Percentiles rank a stretch among this genome's conserved stretches.
Evolutionary conservation across 1,140 invertebrate species (phyloP).

Genomic region (Dufourea novaeangliae): DNA sequence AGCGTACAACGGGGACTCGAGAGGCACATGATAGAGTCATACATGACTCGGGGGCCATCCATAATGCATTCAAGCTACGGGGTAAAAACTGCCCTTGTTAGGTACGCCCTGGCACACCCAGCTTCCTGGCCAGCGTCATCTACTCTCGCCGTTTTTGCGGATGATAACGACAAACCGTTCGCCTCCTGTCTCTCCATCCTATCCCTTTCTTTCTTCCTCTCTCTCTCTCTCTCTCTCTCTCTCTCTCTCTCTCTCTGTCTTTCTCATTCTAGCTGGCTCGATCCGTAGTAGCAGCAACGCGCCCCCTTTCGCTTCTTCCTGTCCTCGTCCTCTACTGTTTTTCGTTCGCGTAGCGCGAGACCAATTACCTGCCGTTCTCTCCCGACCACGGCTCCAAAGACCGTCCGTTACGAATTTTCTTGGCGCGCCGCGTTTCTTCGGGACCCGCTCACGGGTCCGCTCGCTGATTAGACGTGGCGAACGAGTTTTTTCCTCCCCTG

Average conservation of each 20-base stretch:
- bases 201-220: slow-evolving; percentile 8
- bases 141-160: slow-evolving; percentile 45
- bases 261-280: no score
- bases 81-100: slow-evolving; percentile 78
- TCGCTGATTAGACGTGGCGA: slow-evolving; percentile 3
- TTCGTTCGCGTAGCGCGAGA: slow-evolving; percentile 44
- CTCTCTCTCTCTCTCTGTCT: slow-evolving; percentile 8
- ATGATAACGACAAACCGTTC: slow-evolving; percentile 64
- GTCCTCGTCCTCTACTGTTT: neutral
- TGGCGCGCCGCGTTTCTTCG: slow-evolving; percentile 10
- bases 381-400: no score
- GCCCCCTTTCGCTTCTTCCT: neutral
- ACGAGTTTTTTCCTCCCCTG: no score
- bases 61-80: slow-evolving; percentile 77
- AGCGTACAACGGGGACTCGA: no score
- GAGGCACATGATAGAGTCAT: slow-evolving; percentile 76
- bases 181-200: slow-evolving; percentile 14
- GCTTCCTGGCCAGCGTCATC: slow-evolving; percentile 53
- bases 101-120: slow-evolving; percentile 67
- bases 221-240: neutral
- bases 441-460: neutral
- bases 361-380: slow-evolving; percentile 54
- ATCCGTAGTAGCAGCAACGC: no score
- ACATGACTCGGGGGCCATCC: slow-evolving; percentile 77
- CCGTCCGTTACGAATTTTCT: slow-evolving; percentile 20